Conservation (phyloP, 2,797 vertebrate species). For the Prionace glauca region DNA sequence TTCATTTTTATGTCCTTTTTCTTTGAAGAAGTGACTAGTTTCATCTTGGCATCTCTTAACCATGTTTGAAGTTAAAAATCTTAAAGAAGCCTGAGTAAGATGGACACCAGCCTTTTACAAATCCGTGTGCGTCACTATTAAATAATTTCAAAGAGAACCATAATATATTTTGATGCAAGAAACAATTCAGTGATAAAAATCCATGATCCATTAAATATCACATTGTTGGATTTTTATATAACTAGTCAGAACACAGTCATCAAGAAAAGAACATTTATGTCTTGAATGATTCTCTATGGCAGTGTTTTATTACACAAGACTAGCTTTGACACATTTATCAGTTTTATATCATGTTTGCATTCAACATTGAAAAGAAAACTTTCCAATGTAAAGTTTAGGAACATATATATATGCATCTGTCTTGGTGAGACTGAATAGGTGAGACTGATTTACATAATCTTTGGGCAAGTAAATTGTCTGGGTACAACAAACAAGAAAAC, state of each 20-base stretch:
- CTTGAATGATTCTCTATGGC: not conserved
- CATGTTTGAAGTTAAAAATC: not conserved
- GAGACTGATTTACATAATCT: not conserved
- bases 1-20: not conserved
- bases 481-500: not conserved
- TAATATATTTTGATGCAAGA: not conserved
- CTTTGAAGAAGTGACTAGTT: not conserved
- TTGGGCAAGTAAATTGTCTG: not conserved
- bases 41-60: not conserved
- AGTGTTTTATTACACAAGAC: not conserved
- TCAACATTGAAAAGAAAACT: not conserved
- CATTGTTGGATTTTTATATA: not conserved
- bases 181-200: conserved; percentile 5
- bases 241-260: not conserved
- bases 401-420: not conserved
- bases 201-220: not conserved
- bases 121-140: not conserved
- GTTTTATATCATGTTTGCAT: not conserved
- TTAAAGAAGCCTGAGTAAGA: not conserved
- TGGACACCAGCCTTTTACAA: not conserved
- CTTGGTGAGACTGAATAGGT: not conserved
- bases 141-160: not conserved
- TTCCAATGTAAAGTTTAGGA: no score
- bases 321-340: not conserved
- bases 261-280: not conserved